phyloP scores from a whole-genome alignment of 2,888 invertebrate genomes.

The Odontomyia ornata region DNA sequence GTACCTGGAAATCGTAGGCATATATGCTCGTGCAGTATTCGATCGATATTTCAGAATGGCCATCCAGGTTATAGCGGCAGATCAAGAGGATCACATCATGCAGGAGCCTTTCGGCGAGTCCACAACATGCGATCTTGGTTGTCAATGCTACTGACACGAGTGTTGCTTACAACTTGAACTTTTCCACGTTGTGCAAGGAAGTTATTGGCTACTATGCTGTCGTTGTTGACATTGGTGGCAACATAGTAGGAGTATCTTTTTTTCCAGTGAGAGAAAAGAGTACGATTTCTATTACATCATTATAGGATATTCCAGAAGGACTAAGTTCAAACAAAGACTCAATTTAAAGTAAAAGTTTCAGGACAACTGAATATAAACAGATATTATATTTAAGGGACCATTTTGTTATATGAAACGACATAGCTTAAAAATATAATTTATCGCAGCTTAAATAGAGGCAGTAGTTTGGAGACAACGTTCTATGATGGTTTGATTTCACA shows the following conservation, averaged over 20 bases:
- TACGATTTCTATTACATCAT: too few species aligned
- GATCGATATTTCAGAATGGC: slow-evolving; percentile 33
- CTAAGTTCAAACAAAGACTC: too few species aligned
- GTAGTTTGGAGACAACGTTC: too few species aligned
- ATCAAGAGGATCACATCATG: slow-evolving; percentile 38
- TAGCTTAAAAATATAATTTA: too few species aligned
- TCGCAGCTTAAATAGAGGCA: too few species aligned
- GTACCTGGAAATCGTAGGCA: slow-evolving; percentile 38
- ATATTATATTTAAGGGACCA: too few species aligned
- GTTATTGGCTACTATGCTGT: slow-evolving; percentile 39
- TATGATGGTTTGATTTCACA: too few species aligned
- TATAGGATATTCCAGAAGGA: too few species aligned
- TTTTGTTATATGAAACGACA: too few species aligned
- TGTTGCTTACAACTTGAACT: slow-evolving; percentile 44
- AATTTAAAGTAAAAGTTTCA: too few species aligned
- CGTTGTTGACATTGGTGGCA: slow-evolving; percentile 23
- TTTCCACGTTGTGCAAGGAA: slow-evolving; percentile 38
- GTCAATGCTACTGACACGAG: slow-evolving; percentile 49
- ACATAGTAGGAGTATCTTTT: background rate
- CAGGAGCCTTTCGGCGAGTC: slow-evolving; percentile 45
- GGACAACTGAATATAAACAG: too few species aligned
- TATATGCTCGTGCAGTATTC: slow-evolving; percentile 9
- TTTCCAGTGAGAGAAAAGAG: too few species aligned
- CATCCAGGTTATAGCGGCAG: slow-evolving; percentile 35
- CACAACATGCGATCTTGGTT: slow-evolving; percentile 45